phyloP scores from a whole-genome alignment of 2,113 vertebrate genomes.

The Axis porcinus region DNA sequence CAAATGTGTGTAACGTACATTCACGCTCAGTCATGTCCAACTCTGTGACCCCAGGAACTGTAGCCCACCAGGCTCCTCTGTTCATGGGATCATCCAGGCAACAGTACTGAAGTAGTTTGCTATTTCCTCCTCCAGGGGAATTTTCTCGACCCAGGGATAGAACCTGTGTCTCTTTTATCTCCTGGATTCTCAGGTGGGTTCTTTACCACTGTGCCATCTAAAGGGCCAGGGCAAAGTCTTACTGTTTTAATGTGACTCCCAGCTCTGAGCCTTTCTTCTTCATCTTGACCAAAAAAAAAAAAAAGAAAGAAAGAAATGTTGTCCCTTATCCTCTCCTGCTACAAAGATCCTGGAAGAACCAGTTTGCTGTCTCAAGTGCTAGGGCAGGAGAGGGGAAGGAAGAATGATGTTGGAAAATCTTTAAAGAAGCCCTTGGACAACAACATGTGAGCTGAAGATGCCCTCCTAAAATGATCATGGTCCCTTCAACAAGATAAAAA shows the following conservation, averaged over 20 bases:
- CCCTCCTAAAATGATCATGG: not conserved
- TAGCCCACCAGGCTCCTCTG: not conserved
- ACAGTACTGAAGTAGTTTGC: not conserved
- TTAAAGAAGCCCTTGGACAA: not conserved
- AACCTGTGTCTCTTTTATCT: not conserved
- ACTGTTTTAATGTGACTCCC: not conserved
- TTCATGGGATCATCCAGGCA: not conserved
- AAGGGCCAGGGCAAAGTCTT: not conserved
- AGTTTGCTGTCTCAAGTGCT: not conserved
- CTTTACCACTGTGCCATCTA: not conserved
- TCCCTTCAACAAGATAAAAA: not conserved
- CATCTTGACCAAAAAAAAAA: not conserved
- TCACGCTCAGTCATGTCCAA: not conserved
- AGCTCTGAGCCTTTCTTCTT: not conserved
- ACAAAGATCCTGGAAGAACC: not conserved
- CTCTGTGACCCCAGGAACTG: not conserved
- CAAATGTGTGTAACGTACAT: not conserved
- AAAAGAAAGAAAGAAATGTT: not conserved
- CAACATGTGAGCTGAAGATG: not conserved
- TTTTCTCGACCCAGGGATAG: not conserved
- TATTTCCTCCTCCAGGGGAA: not conserved
- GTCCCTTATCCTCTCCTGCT: not conserved
- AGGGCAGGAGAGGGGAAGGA: not conserved
- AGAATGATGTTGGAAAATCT: not conserved
- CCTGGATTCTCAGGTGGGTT: not conserved